Evolutionary conservation across 2,797 vertebrate genomes (phyloP), one percentile per base, ranked within the genome.

Genomic region (Gephyroberyx darwinii): DNA sequence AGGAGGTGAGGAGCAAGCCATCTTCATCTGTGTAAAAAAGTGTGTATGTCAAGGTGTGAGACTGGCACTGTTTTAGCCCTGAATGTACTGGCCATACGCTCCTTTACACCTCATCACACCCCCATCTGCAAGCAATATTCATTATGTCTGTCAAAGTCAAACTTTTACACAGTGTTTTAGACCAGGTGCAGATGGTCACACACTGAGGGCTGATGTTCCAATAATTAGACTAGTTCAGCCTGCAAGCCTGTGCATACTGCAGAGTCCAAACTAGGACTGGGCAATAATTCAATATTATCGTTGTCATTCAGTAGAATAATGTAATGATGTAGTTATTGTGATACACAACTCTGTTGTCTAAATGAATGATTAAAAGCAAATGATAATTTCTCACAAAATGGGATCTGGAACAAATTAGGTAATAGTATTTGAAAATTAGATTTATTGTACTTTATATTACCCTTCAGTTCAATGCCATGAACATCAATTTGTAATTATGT

Each of bases 1-100:
- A 88, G 98, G 97, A 95, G 96, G 98, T 99, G 89, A 94, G 88
- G 48, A 74, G 47, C 57, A 59, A 1, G 10, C 17, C 16, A 30
- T 50, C 37, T 70, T 51, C 33, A 52, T n/a, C 22, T 37, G 2
- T 72, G 26, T 26, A 26, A 26, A 26, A 26, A 26, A 26, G 26
- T 65, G 43, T 82, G 58, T 57, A 17, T 65, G 53, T 41, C 14
- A 8, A 12, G 47, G 26, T 68, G 47, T 64, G 66, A 60, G 47
- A 13, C 3, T 50, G 47, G 47, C 33, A 30, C 33, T 57, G 43
- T 50, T 31, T 55, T 14, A 31, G 53, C 30, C 30, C 30, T 33
- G 26, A 26, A 26, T 26, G 26, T 26, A 26, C 26, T 26, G 4
- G 53, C 5, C 53, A 1, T 39, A 43, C 8, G 43, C 58, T 48